These are phyloP conservation scores for Eupleurogrammus muticus DNA, from an alignment of 2,797 vertebrate genomes.

Conservation along the genomic window DNA sequence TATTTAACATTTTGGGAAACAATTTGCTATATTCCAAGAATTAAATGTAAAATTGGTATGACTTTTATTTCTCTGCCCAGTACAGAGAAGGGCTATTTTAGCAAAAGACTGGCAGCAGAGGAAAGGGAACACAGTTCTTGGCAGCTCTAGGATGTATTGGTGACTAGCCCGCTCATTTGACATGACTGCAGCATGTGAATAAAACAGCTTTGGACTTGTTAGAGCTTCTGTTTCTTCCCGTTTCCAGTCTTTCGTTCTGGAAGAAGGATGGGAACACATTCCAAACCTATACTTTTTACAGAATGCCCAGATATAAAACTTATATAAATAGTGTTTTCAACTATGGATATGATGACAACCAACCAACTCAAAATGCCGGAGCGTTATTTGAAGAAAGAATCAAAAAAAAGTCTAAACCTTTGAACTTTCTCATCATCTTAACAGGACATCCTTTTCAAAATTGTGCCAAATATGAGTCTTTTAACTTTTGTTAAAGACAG, in stretches of 20 bases:
- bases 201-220: not conserved
- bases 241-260: slow-evolving; percentile 12
- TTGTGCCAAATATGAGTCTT: not conserved
- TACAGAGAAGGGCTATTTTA: not conserved
- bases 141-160: not conserved
- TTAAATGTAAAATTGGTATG: not conserved
- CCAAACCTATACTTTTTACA: slow-evolving; percentile 8
- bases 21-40: slow-evolving; percentile 2
- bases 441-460: not conserved
- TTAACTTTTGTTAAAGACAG: slow-evolving; percentile 14
- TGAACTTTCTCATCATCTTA: not conserved
- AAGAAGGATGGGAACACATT: slow-evolving; percentile 1
- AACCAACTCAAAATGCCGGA: slow-evolving; percentile 25
- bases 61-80: slow-evolving; percentile 16
- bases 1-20: slow-evolving; percentile 18
- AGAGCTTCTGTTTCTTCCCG: not conserved
- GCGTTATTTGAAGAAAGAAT: not conserved
- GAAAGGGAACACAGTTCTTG: slow-evolving; percentile 1
- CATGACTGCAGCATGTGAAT: slow-evolving; percentile 2
- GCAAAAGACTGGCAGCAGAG: not conserved
- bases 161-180: not conserved
- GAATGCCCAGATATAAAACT: not conserved
- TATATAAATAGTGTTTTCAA: not conserved
- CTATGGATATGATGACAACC: slow-evolving; percentile 15
- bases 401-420: not conserved